These are phyloP conservation scores for Pegea sp. DNA, from an alignment of 23 tunicate species.

Conservation along the genomic window DNA sequence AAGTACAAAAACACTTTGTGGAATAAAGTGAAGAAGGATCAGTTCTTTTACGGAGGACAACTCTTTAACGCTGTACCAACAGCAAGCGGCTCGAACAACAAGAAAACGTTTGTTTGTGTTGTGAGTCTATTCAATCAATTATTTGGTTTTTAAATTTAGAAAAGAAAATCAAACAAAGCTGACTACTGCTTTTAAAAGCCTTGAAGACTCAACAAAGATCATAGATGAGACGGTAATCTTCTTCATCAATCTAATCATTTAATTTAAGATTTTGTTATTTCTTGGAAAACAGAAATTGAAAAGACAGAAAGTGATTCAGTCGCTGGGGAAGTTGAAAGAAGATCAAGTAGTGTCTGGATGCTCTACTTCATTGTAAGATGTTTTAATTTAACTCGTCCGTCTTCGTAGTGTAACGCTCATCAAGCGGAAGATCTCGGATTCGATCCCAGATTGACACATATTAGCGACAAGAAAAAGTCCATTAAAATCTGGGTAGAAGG, in stretches of 20 bases:
- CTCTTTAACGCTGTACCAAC: conserved; percentile 58
- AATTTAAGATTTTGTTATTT: not conserved
- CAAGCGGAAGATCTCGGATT: too few species aligned
- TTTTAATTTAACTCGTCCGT: too few species aligned
- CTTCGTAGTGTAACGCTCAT: too few species aligned
- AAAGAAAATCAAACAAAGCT: too few species aligned
- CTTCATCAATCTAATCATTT: not conserved
- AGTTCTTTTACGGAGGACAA: conserved; percentile 88
- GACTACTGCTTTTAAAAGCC: too few species aligned
- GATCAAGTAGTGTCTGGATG: conserved; percentile 61
- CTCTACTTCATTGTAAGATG: conserved; percentile 49
- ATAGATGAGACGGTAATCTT: not conserved
- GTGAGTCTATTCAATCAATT: too few species aligned
- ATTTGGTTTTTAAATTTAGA: too few species aligned
- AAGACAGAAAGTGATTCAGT: conserved; percentile 48
- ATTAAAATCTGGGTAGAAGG: too few species aligned
- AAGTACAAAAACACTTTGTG: conserved; percentile 43
- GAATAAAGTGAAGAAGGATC: conserved; percentile 65
- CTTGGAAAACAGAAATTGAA: conserved; percentile 7
- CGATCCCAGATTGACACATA: too few species aligned
- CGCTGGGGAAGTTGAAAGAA: conserved; percentile 47
- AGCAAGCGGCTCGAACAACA: conserved; percentile 1
- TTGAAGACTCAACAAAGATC: too few species aligned
- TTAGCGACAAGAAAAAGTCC: too few species aligned
- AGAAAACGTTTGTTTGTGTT: not conserved